Evolutionary conservation across 1,140 invertebrate genomes (phyloP).

Genomic region (Drosophila busckii): DNA sequence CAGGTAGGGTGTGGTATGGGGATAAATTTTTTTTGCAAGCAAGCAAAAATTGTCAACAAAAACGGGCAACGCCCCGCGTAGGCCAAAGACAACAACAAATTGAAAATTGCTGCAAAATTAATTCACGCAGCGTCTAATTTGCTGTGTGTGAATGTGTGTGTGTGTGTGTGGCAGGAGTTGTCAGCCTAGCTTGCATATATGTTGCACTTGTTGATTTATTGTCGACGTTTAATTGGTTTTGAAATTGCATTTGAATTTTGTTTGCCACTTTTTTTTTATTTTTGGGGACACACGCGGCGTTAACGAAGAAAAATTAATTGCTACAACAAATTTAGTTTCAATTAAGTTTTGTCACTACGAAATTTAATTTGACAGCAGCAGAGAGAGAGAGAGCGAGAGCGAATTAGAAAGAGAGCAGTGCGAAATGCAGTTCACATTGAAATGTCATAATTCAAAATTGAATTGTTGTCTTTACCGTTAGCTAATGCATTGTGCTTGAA

Average conservation of each 20-base stretch:
- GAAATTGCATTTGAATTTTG: slow-evolving; percentile 65
- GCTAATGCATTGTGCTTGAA: slow-evolving; percentile 4
- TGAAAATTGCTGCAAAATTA: slow-evolving; percentile 55
- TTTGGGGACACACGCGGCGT: slow-evolving; percentile 8
- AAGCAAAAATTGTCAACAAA: slow-evolving; percentile 53
- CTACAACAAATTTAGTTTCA: slow-evolving; percentile 69
- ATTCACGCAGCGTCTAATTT: slow-evolving; percentile 67
- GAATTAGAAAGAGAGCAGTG: slow-evolving; percentile 9
- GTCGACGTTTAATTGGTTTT: slow-evolving; percentile 72
- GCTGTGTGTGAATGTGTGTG: slow-evolving; percentile 33
- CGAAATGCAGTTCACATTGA: slow-evolving; percentile 69
- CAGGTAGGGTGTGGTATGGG: too few relatives aligned
- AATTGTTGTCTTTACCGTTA: slow-evolving; percentile 72
- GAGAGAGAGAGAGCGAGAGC: slow-evolving; percentile 4
- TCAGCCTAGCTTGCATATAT: slow-evolving; percentile 56
- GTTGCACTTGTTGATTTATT: slow-evolving; percentile 77
- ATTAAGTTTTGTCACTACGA: slow-evolving; percentile 65
- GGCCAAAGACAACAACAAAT: too few relatives aligned
- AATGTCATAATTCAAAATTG: slow-evolving; percentile 75
- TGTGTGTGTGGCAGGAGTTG: slow-evolving; percentile 43
- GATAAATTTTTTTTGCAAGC: slow-evolving; percentile 38
- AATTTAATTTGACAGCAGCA: slow-evolving; percentile 44
- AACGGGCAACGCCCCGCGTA: slow-evolving; percentile 39
- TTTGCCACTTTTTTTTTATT: slow-evolving; percentile 1
- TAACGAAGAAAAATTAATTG: slow-evolving; percentile 53